Conservation (phyloP, 2,113 vertebrate species). For the Nesogale talazaci region DNA sequence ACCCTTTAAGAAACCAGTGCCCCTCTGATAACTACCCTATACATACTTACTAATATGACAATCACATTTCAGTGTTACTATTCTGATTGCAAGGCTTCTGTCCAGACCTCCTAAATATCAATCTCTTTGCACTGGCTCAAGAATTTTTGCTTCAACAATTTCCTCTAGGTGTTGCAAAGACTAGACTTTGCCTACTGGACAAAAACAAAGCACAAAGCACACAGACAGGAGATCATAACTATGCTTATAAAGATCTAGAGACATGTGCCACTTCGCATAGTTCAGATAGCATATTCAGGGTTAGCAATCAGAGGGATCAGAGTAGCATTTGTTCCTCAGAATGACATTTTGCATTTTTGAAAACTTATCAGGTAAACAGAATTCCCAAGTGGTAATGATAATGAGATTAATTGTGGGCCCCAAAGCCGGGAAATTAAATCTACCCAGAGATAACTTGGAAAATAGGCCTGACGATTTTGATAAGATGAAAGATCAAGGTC, state of each 20-base stretch:
- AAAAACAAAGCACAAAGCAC: not conserved
- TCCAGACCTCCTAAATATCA: not conserved
- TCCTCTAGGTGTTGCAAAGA: not conserved
- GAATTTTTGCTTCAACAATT: not conserved
- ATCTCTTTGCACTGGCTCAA: not conserved
- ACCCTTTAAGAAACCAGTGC: too few species aligned
- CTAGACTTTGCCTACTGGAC: not conserved
- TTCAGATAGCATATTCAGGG: not conserved
- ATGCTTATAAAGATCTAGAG: slow-evolving; percentile 32
- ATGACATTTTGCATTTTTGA: slow-evolving; percentile 24
- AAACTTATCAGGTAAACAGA: not conserved
- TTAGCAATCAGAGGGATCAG: not conserved
- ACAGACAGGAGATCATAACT: not conserved
- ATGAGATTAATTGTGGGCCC: not conserved
- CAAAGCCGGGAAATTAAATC: not conserved
- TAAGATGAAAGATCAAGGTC: not conserved
- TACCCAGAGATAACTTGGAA: not conserved
- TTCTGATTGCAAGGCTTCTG: slow-evolving; percentile 13
- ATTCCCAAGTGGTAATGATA: not conserved
- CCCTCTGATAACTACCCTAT: not conserved
- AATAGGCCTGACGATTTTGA: not conserved
- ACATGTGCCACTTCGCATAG: not conserved
- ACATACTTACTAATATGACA: not conserved
- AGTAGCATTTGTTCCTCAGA: not conserved
- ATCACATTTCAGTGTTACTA: slow-evolving; percentile 5